Evolutionary conservation across 2,113 vertebrate genomes (phyloP), one percentile per base, ranked within the genome.

Genomic region (Forbesichthys agassizii): DNA sequence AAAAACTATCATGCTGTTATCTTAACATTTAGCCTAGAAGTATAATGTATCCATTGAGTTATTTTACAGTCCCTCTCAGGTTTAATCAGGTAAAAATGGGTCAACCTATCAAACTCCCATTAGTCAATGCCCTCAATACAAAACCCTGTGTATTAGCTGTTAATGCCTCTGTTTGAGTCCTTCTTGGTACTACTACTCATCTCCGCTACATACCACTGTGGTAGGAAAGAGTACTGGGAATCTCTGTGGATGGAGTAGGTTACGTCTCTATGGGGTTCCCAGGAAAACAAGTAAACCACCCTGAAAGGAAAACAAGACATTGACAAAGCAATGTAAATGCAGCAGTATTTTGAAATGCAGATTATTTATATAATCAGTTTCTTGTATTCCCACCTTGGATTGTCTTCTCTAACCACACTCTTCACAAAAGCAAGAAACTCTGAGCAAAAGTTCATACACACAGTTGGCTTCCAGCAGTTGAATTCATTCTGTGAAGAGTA

Each of bases 361-460:
- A 49, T 47, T n/a, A 55, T 9, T 48, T 11, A n/a, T 33, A 12
- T 18, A 2, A 9, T 33, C 46, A 4, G 27, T 12, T 7, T 11
- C 58, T 11, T 48, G 16, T 51, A 36, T 65, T 11, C 91, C 92
- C 74, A 96, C 96, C 91, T 89, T 8, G 92, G 94, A 81, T 95
- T 83, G 71, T 97, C 95, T 48, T 93, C 90, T 8, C 87, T 92
- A 1, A 88, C 94, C 13, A 89, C 88, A 5, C 33, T 83, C 83
- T 94, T 95, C 64, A 93, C 88, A 75, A 95, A 96, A 49, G 89
- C 91, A 73, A 97, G 88, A 86, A 97, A 96, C n/a, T 95, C 94
- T 0, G 85, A 89, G 78, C 95, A 96, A 76, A 97, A 97, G 86
- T 97, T 97, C 94, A 97, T 95, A 58, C 95, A 97, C 59, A 97